Percentiles rank a stretch among this genome's conserved stretches.
These are phyloP conservation scores for Luffia ferchaultella DNA, from an alignment of 2,888 invertebrate genomes.

Conservation along the genomic window DNA sequence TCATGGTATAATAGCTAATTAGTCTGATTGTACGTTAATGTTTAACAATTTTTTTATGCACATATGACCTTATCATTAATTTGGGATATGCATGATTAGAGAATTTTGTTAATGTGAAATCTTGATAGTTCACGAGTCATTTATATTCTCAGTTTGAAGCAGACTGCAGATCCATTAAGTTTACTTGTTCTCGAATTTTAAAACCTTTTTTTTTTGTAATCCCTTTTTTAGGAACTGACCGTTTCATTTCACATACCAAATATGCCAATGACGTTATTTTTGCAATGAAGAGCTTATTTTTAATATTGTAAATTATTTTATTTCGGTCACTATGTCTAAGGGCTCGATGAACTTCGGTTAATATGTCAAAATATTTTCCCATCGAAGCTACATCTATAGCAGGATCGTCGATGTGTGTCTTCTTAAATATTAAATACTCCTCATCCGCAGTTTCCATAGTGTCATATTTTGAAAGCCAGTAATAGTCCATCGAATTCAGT, in stretches of 20 bases:
- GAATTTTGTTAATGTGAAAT: slow-evolving; percentile 22
- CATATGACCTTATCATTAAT: too few relatives aligned
- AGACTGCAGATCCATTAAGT: slow-evolving; percentile 22
- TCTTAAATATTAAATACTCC: slow-evolving; percentile 1
- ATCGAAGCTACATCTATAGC: slow-evolving; percentile 2
- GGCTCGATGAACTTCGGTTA: slow-evolving; percentile 5
- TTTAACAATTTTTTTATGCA: too few relatives aligned
- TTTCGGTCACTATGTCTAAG: slow-evolving; percentile 7
- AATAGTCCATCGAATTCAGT: background rate
- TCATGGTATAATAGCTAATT: too few relatives aligned
- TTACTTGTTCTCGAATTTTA: slow-evolving; percentile 20
- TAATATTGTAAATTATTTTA: slow-evolving; percentile 7
- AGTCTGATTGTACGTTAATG: too few relatives aligned
- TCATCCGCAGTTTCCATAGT: background rate
- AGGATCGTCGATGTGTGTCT: slow-evolving; percentile 10
- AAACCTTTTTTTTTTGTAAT: slow-evolving; percentile 18
- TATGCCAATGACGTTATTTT: slow-evolving; percentile 7
- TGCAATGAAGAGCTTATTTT: slow-evolving; percentile 6
- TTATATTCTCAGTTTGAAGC: slow-evolving; percentile 20
- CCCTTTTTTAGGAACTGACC: slow-evolving; percentile 11
- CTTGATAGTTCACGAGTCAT: slow-evolving; percentile 22
- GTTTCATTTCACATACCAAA: slow-evolving; percentile 6
- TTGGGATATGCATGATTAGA: slow-evolving; percentile 17
- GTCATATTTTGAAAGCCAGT: background rate
- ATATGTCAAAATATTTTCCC: slow-evolving; percentile 7